phyloP scores from a whole-genome alignment of 2,888 invertebrate species.

The Drosophila silvestris region DNA sequence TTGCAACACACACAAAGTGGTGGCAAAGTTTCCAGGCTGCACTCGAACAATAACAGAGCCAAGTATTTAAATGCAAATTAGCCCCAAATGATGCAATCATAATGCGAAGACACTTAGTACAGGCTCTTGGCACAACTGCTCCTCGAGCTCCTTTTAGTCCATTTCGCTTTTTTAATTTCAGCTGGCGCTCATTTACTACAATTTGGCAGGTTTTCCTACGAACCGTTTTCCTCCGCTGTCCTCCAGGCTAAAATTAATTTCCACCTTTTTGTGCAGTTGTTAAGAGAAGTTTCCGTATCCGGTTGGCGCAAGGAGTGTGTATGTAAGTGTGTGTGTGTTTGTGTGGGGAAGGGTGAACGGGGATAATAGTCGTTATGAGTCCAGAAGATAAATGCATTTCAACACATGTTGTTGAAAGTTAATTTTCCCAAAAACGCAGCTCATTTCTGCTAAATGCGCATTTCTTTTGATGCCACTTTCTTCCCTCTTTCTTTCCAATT shows the following conservation, averaged over 20 bases:
- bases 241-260: constrained; percentile 65
- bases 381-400: constrained; percentile 79
- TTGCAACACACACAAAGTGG: constrained; percentile 19
- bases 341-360: not conserved
- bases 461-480: constrained; percentile 29
- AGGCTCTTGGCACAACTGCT: constrained; percentile 35
- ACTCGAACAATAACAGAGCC: constrained; percentile 76
- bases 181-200: constrained; percentile 74
- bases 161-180: constrained; percentile 67
- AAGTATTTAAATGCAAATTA: constrained; percentile 81
- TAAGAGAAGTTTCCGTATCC: constrained; percentile 46
- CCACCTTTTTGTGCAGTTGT: constrained; percentile 64
- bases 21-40: constrained; percentile 64
- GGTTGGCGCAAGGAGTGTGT: constrained; percentile 10
- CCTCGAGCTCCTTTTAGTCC: constrained; percentile 10
- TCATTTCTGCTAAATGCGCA: constrained; percentile 76
- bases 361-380: constrained; percentile 52
- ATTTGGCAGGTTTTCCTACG: constrained; percentile 72
- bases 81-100: constrained; percentile 81
- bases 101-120: constrained; percentile 65
- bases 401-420: constrained; percentile 82
- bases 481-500: not conserved
- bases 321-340: not conserved
- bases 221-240: constrained; percentile 26
- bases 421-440: constrained; percentile 78